phyloP scores from a whole-genome alignment of 2,888 invertebrate genomes.

The Hydroisotoma schaefferi region DNA sequence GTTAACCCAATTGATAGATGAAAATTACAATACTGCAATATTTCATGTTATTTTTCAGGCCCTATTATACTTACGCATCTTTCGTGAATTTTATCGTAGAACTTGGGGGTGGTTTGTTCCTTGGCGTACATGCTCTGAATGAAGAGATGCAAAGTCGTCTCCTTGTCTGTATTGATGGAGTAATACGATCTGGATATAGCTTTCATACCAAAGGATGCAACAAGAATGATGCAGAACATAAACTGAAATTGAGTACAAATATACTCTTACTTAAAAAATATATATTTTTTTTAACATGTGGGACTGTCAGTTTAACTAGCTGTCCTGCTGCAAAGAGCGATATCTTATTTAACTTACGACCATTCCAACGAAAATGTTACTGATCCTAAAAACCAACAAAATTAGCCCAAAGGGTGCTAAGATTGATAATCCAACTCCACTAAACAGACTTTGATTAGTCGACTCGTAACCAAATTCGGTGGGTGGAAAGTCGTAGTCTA shows the following conservation, averaged over 20 bases:
- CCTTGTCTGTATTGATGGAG: too few species aligned
- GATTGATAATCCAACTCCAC: too few species aligned
- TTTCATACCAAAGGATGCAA: not conserved
- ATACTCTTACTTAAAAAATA: not conserved
- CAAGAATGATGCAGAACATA: not conserved
- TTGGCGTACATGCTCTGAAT: not conserved
- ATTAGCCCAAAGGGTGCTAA: not conserved
- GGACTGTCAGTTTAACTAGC: too few species aligned
- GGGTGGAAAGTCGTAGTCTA: not conserved
- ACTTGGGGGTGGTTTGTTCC: not conserved
- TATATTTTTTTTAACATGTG: too few species aligned
- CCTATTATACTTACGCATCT: not conserved
- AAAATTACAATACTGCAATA: not conserved
- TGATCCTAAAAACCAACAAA: not conserved
- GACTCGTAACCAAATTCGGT: not conserved
- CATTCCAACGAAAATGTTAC: slow-evolving; percentile 1
- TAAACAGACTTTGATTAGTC: too few species aligned
- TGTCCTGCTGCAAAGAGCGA: too few species aligned
- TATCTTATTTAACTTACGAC: too few species aligned
- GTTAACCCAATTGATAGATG: not conserved
- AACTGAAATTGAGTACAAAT: not conserved
- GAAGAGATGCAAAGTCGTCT: not conserved
- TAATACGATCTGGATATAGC: not conserved
- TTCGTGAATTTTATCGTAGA: not conserved
- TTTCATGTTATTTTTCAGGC: not conserved